phyloP scores from a whole-genome alignment of 2,113 vertebrate species.

The Geothlypis trichas region DNA sequence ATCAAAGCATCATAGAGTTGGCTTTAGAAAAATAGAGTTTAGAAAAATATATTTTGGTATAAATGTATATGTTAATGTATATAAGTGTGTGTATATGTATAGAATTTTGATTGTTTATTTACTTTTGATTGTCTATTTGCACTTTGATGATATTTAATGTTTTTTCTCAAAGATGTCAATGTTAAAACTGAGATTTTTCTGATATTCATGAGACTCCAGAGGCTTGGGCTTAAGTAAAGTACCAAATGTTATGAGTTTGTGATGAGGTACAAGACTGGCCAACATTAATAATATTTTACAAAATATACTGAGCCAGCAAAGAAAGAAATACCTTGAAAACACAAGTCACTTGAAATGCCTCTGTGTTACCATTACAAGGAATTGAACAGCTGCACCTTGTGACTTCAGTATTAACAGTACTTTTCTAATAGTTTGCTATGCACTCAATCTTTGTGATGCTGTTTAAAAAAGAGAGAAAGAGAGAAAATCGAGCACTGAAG shows the following conservation, averaged over 20 bases:
- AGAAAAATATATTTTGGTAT: not conserved
- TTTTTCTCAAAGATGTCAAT: not conserved
- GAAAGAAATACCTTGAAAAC: not conserved
- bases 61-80: not conserved
- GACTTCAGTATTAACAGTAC: not conserved
- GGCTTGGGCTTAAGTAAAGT: not conserved
- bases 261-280: not conserved
- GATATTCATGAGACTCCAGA: not conserved
- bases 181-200: not conserved
- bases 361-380: not conserved
- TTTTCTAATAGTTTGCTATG: not conserved
- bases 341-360: not conserved
- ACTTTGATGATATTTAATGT: not conserved
- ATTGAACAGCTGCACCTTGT: not conserved
- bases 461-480: not conserved
- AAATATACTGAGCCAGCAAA: not conserved
- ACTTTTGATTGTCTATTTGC: not conserved
- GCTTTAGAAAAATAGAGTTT: not conserved
- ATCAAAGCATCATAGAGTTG: not conserved
- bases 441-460: not conserved
- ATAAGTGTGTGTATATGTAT: no score
- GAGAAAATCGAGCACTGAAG: not conserved
- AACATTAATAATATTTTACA: not conserved
- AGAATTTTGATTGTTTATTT: not conserved
- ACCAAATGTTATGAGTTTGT: not conserved